These are phyloP conservation scores for Asarcornis scutulata DNA, from an alignment of 2,113 vertebrate genomes.

Conservation along the genomic window DNA sequence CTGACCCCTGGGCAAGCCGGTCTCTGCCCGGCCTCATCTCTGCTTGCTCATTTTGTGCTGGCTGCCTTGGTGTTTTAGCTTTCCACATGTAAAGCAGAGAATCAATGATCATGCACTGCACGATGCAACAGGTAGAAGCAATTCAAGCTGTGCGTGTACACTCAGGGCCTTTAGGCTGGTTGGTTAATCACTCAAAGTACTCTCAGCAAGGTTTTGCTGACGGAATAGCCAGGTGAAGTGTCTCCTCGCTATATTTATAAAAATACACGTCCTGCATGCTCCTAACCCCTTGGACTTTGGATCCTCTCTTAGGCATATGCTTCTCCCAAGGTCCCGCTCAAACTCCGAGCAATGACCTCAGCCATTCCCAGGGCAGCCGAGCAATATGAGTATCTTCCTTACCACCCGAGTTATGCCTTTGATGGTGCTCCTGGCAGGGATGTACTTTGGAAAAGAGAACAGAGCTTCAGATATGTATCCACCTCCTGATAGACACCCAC, in stretches of 20 bases:
- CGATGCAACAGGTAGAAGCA: background rate
- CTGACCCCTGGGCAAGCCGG: background rate
- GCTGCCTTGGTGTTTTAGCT: background rate
- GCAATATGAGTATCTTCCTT: background rate
- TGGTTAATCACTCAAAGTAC: background rate
- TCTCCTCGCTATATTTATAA: background rate
- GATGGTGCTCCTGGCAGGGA: background rate
- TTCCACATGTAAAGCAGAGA: background rate
- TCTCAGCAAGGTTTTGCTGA: background rate
- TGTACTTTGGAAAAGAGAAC: background rate
- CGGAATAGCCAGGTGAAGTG: background rate
- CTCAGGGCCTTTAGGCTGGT: background rate
- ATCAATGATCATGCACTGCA: background rate
- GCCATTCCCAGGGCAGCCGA: background rate
- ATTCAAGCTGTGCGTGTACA: background rate
- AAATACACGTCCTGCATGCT: background rate
- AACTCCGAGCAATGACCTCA: background rate
- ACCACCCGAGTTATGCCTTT: background rate
- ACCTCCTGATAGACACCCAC: background rate
- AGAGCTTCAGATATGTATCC: background rate
- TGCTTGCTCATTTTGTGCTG: background rate
- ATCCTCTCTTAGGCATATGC: background rate
- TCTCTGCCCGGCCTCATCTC: background rate
- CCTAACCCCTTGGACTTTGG: background rate
- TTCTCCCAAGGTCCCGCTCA: background rate